These are phyloP conservation scores for Andrena minutula DNA, from an alignment of 2,888 invertebrate genomes.

Conservation along the genomic window DNA sequence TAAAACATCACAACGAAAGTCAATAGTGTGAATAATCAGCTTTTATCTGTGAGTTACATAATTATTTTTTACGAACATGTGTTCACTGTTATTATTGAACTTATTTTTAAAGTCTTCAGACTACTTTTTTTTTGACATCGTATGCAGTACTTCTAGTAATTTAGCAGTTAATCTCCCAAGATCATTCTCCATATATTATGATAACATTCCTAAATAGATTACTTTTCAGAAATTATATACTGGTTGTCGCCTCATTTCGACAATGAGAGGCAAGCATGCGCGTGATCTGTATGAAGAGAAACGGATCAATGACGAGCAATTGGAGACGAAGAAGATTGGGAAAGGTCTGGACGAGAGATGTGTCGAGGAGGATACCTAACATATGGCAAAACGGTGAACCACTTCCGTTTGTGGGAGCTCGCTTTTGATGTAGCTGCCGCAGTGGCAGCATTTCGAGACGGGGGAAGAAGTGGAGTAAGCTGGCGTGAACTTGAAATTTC, in stretches of 20 bases:
- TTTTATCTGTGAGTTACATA: background rate
- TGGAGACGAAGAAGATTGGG: slow-evolving; percentile 62
- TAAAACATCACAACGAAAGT: background rate
- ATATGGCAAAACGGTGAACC: slow-evolving; percentile 77
- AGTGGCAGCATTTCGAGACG: slow-evolving; percentile 10
- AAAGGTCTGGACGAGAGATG: slow-evolving; percentile 64
- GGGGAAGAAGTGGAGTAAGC: background rate
- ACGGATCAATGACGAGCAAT: slow-evolving; percentile 63
- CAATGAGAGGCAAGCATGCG: slow-evolving; percentile 46
- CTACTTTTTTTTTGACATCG: no score
- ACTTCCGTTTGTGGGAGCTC: slow-evolving; percentile 71
- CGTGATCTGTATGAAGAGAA: slow-evolving; percentile 41
- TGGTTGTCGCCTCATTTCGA: background rate
- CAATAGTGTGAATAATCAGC: background rate
- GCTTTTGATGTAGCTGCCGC: slow-evolving; percentile 44
- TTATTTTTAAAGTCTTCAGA: no score
- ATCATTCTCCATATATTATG: background rate
- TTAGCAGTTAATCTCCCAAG: no score
- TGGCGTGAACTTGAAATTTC: slow-evolving; percentile 46
- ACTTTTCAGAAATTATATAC: background rate
- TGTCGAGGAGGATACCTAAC: slow-evolving; percentile 69
- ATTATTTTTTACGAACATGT: no score
- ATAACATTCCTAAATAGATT: background rate
- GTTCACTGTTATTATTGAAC: no score
- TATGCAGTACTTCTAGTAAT: no score